Percentiles rank a stretch among this genome's conserved stretches.
Conservation (phyloP, 2,797 vertebrate genomes). For the Sebastolobus altivelis region DNA sequence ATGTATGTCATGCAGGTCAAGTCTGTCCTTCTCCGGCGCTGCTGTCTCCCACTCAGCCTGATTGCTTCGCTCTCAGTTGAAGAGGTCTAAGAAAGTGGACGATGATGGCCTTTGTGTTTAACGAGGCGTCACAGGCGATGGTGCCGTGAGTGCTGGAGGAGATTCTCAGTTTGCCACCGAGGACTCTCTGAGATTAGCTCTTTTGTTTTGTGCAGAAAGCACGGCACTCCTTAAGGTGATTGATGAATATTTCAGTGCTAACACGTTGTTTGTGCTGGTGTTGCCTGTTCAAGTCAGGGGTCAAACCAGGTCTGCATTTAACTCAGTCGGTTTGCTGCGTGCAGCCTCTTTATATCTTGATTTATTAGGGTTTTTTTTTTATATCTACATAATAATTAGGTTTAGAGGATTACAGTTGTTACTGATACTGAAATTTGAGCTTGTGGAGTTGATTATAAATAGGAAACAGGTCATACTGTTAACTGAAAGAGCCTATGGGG, state of each 20-base stretch:
- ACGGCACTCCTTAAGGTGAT: conserved; percentile 55
- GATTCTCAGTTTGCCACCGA: conserved; percentile 57
- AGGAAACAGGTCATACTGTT: conserved; percentile 17
- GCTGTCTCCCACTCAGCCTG: conserved; percentile 46
- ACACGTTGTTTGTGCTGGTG: conserved; percentile 61
- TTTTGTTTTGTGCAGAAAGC: conserved; percentile 71
- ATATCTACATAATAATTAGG: conserved; percentile 3
- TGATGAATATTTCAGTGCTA: conserved; percentile 77
- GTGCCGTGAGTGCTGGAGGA: conserved; percentile 42
- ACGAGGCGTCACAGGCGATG: conserved; percentile 47
- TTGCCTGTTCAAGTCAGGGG: conserved; percentile 35
- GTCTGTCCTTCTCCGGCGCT: conserved; percentile 32
- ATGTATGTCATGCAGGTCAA: conserved; percentile 50
- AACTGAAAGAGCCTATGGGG: conserved; percentile 9
- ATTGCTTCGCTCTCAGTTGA: conserved; percentile 57
- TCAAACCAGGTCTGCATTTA: conserved; percentile 1
- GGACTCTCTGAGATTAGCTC: conserved; percentile 61
- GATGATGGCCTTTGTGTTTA: conserved; percentile 58
- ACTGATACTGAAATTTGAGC: conserved; percentile 10
- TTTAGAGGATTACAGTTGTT: conserved; percentile 7
- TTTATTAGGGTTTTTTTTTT: conserved; percentile 10
- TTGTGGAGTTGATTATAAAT: conserved; percentile 34
- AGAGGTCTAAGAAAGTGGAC: conserved; percentile 48
- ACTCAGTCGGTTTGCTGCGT: background rate
- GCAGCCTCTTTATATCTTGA: background rate